These are phyloP conservation scores for Acanthaster planci DNA, from an alignment of 35 echinoderm and acorn worm genomes.

Conservation along the genomic window DNA sequence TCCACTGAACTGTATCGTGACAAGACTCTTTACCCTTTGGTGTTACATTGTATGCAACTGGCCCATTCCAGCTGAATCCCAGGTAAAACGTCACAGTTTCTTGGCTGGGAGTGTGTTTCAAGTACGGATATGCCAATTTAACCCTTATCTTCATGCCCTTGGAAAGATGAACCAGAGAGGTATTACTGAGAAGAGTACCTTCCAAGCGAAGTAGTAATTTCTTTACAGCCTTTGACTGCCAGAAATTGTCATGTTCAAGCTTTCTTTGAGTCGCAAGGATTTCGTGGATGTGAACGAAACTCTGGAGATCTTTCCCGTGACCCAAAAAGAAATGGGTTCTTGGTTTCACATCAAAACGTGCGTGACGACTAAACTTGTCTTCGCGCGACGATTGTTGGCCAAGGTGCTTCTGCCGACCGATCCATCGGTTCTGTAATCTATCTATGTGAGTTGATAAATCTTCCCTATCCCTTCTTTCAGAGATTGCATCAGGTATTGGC, in stretches of 20 bases:
- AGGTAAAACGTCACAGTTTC: conserved; percentile 55
- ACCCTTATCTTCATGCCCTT: conserved; percentile 25
- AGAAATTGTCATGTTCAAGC: conserved; percentile 20
- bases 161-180: not conserved
- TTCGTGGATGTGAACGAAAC: conserved; percentile 29
- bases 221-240: not conserved
- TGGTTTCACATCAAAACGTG: not conserved
- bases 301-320: not conserved
- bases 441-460: not conserved
- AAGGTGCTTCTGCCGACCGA: too few species aligned
- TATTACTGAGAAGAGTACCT: conserved; percentile 16
- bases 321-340: conserved; percentile 39
- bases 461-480: conserved; percentile 9
- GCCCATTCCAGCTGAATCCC: conserved; percentile 55
- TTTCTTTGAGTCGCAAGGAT: not conserved
- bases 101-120: conserved; percentile 34
- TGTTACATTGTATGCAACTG: conserved; percentile 42
- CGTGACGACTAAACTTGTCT: not conserved
- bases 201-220: not conserved
- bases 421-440: not conserved
- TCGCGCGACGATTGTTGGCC: not conserved
- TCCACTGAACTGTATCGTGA: not conserved
- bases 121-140: conserved; percentile 29
- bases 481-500: not conserved
- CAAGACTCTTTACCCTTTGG: conserved; percentile 18